These are phyloP conservation scores for Sarcophilus harrisii DNA, from an alignment of 2,797 vertebrate genomes.

Conservation along the genomic window DNA sequence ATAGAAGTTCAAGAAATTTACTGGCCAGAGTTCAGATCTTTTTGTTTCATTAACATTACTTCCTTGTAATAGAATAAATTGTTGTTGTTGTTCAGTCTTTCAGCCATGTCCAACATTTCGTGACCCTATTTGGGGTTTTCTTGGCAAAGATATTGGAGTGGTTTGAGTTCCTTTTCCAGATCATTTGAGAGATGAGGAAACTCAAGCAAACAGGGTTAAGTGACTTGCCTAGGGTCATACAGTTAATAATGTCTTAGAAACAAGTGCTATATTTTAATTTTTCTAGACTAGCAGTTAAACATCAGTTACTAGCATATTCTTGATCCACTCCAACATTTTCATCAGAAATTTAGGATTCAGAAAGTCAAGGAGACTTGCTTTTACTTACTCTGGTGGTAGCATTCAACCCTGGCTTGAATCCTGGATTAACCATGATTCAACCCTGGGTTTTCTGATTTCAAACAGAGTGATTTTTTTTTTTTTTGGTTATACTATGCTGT, in stretches of 20 bases:
- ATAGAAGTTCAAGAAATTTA: not conserved
- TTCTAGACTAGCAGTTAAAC: not conserved
- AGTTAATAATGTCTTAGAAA: not conserved
- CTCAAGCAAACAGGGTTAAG: not conserved
- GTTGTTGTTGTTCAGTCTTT: not conserved
- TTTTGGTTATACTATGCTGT: not conserved
- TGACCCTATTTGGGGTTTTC: not conserved
- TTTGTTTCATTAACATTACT: not conserved
- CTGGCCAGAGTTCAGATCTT: not conserved
- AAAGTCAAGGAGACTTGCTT: not conserved
- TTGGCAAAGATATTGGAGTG: not conserved
- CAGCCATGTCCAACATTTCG: not conserved
- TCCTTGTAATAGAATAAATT: not conserved
- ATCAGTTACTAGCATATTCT: not conserved
- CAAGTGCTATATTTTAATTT: fast-evolving
- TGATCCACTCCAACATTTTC: not conserved
- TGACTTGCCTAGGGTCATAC: not conserved
- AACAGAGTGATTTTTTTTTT: not conserved
- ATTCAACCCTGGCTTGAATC: not conserved
- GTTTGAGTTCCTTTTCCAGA: not conserved
- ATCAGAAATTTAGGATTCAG: not conserved
- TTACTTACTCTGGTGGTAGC: not conserved
- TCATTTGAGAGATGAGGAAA: not conserved
- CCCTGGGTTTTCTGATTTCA: not conserved
- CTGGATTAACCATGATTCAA: not conserved